Conservation (phyloP, 2,888 invertebrate genomes). For the Drosophila austrosaltans region DNA sequence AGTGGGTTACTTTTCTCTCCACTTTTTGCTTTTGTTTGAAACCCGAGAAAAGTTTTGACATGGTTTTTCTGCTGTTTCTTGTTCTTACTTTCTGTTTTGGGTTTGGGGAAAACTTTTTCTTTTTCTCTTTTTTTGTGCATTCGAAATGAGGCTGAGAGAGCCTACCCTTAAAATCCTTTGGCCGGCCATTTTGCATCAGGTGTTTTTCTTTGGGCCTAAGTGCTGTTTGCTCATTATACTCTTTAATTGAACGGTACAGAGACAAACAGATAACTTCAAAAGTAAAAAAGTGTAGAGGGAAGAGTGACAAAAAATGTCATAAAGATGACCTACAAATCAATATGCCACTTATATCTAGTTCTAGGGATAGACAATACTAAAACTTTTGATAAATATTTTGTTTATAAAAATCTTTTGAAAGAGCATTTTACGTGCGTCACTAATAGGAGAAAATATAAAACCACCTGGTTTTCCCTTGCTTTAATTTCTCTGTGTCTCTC, state of each 20-base stretch:
- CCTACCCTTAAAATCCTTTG: slow-evolving; percentile 58
- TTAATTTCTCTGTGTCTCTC: too few relatives aligned
- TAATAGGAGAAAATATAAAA: background rate
- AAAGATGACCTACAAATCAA: background rate
- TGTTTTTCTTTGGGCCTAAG: slow-evolving; percentile 52
- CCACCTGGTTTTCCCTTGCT: background rate
- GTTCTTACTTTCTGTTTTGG: background rate
- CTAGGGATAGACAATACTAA: background rate
- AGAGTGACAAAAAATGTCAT: background rate
- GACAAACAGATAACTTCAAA: slow-evolving; percentile 1
- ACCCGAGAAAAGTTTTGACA: slow-evolving; percentile 55
- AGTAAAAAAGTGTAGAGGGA: background rate
- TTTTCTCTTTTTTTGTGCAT: slow-evolving; percentile 52
- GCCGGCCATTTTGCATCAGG: slow-evolving; percentile 61
- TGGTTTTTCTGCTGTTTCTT: slow-evolving; percentile 33
- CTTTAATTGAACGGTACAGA: background rate
- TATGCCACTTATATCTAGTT: background rate
- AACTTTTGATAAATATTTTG: too few relatives aligned
- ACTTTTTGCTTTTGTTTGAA: slow-evolving; percentile 37
- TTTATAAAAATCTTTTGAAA: background rate
- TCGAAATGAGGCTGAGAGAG: slow-evolving; percentile 51
- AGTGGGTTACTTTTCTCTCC: slow-evolving; percentile 17
- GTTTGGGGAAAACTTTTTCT: slow-evolving; percentile 46
- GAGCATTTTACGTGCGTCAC: slow-evolving; percentile 3
- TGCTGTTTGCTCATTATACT: slow-evolving; percentile 55